These are phyloP conservation scores for Fistularia commersonii DNA, from an alignment of 2,797 vertebrate species.

Conservation along the genomic window DNA sequence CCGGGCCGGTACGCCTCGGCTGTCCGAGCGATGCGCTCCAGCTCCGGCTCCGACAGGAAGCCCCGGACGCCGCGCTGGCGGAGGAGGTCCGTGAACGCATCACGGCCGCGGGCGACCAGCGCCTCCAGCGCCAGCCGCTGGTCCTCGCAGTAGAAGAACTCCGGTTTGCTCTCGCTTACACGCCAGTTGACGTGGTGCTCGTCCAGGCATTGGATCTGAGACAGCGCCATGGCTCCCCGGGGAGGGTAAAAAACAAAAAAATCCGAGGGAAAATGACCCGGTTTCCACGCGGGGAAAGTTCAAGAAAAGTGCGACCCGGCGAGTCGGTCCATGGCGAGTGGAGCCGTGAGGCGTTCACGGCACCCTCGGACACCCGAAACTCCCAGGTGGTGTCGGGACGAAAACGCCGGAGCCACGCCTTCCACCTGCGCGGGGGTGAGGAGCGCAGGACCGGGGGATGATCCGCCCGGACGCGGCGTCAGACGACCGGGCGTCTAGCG, in stretches of 20 bases:
- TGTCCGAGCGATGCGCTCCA: constrained; percentile 71
- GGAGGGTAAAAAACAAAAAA: constrained; percentile 1
- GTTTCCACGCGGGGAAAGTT: constrained; percentile 20
- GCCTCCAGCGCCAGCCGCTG: constrained; percentile 90
- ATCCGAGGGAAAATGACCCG: constrained; percentile 14
- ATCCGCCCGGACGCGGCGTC: no score
- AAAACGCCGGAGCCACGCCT: constrained; percentile 60
- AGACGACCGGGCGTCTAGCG: no score
- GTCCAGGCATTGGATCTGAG: constrained; percentile 93
- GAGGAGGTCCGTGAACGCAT: constrained; percentile 81
- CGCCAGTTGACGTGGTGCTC: constrained; percentile 93
- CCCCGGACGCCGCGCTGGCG: constrained; percentile 77
- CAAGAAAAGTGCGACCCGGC: constrained; percentile 14
- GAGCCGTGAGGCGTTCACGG: background rate
- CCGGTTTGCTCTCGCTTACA: constrained; percentile 89
- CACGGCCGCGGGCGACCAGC: constrained; percentile 74
- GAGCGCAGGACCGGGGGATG: constrained; percentile 2
- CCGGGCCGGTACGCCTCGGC: constrained; percentile 84
- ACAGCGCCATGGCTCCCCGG: constrained; percentile 82
- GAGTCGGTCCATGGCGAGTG: constrained; percentile 26
- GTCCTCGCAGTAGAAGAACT: constrained; percentile 96
- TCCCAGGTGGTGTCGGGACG: constrained; percentile 27
- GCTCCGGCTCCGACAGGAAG: constrained; percentile 90
- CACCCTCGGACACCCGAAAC: no score
- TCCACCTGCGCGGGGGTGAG: constrained; percentile 53